phyloP scores from a whole-genome alignment of 2,888 invertebrate genomes.

The Nudaria mundana region DNA sequence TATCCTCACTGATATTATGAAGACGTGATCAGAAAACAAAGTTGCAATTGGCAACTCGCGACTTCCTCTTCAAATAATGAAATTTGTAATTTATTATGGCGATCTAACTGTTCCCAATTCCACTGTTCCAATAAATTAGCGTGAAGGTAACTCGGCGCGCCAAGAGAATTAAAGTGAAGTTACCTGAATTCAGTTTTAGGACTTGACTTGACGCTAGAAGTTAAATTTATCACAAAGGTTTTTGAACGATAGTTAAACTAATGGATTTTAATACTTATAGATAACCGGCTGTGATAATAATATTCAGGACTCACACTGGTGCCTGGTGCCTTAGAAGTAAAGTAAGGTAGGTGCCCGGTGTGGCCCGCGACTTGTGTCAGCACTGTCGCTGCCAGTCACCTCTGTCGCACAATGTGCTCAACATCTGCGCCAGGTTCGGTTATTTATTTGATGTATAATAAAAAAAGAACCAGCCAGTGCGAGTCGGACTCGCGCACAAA shows the following conservation, averaged over 20 bases:
- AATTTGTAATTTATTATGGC: slow-evolving; percentile 77
- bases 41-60: slow-evolving; percentile 72
- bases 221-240: slow-evolving; percentile 27
- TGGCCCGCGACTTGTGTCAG: no score
- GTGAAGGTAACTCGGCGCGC: slow-evolving; percentile 48
- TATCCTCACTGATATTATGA: slow-evolving; percentile 76
- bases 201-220: slow-evolving; percentile 36
- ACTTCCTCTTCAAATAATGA: slow-evolving; percentile 78
- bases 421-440: no score
- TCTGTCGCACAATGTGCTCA: no score
- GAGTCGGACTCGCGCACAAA: no score
- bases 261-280: not conserved
- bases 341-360: no score
- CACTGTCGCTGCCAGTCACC: no score
- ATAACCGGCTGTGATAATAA: no score
- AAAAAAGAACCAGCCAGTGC: no score
- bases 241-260: slow-evolving; percentile 30
- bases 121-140: slow-evolving; percentile 65
- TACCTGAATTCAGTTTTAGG: slow-evolving; percentile 42
- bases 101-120: slow-evolving; percentile 59
- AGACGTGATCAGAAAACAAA: slow-evolving; percentile 77
- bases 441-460: no score
- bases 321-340: no score
- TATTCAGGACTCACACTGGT: no score
- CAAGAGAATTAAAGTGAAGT: slow-evolving; percentile 47